Evolutionary conservation across 2,113 vertebrate species (phyloP).

Genomic region (Brachyhypopomus occidentalis): DNA sequence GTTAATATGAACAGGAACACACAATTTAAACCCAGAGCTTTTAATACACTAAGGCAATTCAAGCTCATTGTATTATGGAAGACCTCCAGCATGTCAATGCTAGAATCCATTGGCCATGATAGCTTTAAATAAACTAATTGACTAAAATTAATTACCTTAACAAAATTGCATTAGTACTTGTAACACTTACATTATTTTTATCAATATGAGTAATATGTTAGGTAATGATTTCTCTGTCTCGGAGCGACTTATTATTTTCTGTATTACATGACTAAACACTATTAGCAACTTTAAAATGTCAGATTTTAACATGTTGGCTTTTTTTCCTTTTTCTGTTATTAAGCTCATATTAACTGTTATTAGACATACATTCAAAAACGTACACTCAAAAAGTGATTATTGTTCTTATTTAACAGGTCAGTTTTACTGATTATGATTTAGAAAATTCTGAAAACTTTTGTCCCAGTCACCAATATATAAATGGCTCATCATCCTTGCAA

Average conservation of each 20-base stretch:
- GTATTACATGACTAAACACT: no score
- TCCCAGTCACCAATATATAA: background rate
- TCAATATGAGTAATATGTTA: no score
- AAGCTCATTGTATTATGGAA: background rate
- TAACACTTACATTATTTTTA: no score
- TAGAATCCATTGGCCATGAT: constrained; percentile 1
- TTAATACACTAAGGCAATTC: constrained; percentile 5
- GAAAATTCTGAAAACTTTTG: no score
- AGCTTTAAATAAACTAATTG: background rate
- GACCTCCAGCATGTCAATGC: constrained; percentile 11
- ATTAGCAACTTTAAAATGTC: no score
- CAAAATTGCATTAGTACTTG: no score
- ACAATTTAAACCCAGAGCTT: constrained; percentile 34
- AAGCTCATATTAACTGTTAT: background rate
- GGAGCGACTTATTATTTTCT: no score
- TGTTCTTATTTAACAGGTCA: background rate
- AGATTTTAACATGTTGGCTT: no score
- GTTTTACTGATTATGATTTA: no score
- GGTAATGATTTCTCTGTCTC: no score
- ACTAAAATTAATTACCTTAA: background rate
- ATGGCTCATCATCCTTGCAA: background rate
- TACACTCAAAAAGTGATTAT: no score
- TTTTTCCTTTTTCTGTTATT: no score
- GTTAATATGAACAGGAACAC: constrained; percentile 40
- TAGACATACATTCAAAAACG: background rate